phyloP scores from a whole-genome alignment of 2,113 vertebrate genomes.

The Chionomys nivalis region DNA sequence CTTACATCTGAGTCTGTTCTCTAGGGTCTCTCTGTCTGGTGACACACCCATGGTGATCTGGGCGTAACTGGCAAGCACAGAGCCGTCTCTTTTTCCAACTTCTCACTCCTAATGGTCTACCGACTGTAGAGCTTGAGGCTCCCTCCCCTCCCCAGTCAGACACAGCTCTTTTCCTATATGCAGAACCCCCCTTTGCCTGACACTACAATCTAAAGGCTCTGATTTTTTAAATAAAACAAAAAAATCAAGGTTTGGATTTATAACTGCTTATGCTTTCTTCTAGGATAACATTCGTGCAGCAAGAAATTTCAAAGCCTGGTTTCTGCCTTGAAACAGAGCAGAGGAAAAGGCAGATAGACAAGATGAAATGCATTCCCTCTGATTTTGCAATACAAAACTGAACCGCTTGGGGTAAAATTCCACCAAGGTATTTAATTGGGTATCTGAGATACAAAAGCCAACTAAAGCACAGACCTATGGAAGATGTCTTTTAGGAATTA shows the following conservation, averaged over 20 bases:
- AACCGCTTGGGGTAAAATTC: not conserved
- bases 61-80: not conserved
- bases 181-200: too few species aligned
- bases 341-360: not conserved
- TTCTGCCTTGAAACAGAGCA: conserved; percentile 38
- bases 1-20: not conserved
- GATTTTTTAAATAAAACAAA: conserved; percentile 20
- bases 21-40: not conserved
- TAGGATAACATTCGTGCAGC: not conserved
- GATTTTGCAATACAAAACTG: not conserved
- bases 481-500: not conserved
- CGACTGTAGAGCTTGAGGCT: not conserved
- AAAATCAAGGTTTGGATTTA: conserved; percentile 33
- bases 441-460: not conserved
- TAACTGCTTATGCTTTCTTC: conserved; percentile 32
- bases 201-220: not conserved
- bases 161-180: not conserved
- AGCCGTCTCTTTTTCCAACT: not conserved
- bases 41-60: not conserved
- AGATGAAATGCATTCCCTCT: not conserved
- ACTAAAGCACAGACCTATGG: not conserved
- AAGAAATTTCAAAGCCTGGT: conserved; percentile 41
- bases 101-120: not conserved
- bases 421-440: not conserved
- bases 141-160: not conserved